A percentile compares a stretch with the other conserved stretches of the same genome.
These are phyloP conservation scores for Pangasianodon hypophthalmus DNA, from an alignment of 2,113 vertebrate genomes.

Conservation along the genomic window DNA sequence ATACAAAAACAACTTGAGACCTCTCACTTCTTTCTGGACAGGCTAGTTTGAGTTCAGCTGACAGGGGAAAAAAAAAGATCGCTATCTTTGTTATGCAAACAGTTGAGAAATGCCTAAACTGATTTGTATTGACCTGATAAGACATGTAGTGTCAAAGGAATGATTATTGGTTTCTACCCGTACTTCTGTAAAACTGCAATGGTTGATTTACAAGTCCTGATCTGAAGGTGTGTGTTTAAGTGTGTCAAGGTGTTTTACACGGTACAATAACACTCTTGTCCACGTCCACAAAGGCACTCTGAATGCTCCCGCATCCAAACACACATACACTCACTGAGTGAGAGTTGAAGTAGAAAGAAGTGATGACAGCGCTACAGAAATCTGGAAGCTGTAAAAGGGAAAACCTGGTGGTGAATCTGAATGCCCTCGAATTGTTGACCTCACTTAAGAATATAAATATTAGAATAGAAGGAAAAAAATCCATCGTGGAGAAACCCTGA, in stretches of 20 bases:
- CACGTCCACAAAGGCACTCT: background rate
- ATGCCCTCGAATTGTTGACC: background rate
- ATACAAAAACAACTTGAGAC: background rate
- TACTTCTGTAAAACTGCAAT: background rate
- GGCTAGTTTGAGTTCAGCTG: too few relatives aligned
- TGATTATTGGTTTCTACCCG: background rate
- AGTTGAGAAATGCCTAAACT: background rate
- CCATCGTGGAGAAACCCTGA: background rate
- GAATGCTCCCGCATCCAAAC: background rate
- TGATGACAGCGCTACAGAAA: slow-evolving; percentile 12
- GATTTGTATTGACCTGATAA: background rate
- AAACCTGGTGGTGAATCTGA: background rate
- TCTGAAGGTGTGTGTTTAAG: background rate
- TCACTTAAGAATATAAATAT: background rate
- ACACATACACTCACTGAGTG: background rate
- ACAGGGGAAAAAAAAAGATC: background rate
- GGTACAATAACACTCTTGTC: slow-evolving; percentile 7
- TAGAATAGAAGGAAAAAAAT: background rate
- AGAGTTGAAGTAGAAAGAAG: background rate
- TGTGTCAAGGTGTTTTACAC: background rate
- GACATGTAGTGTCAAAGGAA: background rate
- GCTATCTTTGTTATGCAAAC: background rate
- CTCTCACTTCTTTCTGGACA: background rate
- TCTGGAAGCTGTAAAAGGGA: background rate
- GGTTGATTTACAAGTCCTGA: background rate